Percentiles rank a stretch among this genome's conserved stretches.
Evolutionary conservation across 2,797 vertebrate genomes (phyloP).

Genomic region (Hozukius guyotensis): DNA sequence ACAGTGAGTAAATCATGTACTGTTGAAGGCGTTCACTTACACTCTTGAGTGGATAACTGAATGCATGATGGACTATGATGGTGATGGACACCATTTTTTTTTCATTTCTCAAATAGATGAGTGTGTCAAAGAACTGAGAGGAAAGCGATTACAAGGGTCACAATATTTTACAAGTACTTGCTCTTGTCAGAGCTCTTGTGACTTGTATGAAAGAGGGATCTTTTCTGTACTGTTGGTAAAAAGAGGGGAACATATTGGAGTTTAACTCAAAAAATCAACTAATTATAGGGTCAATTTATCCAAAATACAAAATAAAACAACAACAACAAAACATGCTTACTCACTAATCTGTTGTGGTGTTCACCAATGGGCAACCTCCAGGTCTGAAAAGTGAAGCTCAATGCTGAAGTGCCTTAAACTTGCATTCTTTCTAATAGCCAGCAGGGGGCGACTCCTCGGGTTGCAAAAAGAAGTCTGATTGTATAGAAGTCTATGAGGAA

Average conservation of each 20-base stretch:
- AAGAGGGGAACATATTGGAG: neutral
- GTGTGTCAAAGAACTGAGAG: neutral
- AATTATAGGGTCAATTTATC: neutral
- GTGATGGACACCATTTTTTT: neutral
- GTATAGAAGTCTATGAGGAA: too few species aligned
- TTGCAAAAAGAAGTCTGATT: too few species aligned
- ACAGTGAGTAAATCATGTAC: conserved; percentile 43
- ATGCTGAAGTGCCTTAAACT: neutral
- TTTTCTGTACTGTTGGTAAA: neutral
- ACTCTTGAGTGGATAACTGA: conserved; percentile 37
- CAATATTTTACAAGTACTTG: neutral
- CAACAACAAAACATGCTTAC: neutral
- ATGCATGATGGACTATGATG: conserved; percentile 12
- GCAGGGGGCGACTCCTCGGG: too few species aligned
- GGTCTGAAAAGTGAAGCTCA: neutral
- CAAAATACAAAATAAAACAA: neutral
- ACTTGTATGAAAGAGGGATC: neutral
- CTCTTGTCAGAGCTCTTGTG: neutral
- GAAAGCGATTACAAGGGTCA: neutral
- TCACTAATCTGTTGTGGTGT: neutral
- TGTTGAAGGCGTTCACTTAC: conserved; percentile 16
- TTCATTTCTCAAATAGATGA: neutral
- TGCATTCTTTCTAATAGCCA: fast-evolving
- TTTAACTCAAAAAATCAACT: neutral
- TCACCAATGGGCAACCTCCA: neutral